These are phyloP conservation scores for Spheniscus mendiculus DNA, from an alignment of 2,113 vertebrate genomes.

Conservation along the genomic window DNA sequence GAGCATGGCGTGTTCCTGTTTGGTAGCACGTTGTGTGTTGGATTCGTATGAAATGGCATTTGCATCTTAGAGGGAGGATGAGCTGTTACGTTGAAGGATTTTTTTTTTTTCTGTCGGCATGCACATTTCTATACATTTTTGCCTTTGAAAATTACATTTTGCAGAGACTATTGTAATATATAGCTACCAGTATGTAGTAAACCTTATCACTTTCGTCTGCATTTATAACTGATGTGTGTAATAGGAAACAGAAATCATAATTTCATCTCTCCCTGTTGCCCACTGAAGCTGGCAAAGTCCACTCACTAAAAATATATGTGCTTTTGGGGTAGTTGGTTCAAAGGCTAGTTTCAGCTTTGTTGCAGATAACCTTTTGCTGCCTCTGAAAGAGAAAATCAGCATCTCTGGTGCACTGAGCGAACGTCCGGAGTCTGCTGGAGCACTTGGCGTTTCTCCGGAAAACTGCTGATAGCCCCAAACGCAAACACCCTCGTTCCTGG, in stretches of 20 bases:
- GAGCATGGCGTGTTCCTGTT: not conserved
- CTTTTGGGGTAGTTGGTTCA: not conserved
- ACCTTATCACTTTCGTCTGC: not conserved
- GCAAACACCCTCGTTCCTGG: not conserved
- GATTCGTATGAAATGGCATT: accelerated
- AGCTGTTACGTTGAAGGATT: not conserved
- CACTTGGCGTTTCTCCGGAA: not conserved
- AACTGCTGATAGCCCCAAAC: no score
- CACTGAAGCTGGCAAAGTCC: not conserved
- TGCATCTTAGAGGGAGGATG: not conserved
- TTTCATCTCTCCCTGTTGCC: not conserved
- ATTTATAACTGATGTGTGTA: not conserved
- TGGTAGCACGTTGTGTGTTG: no score
- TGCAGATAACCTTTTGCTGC: not conserved
- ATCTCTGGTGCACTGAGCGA: not conserved
- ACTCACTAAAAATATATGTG: not conserved
- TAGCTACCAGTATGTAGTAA: not conserved
- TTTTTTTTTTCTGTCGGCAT: accelerated
- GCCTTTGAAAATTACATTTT: not conserved
- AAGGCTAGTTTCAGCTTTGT: not conserved
- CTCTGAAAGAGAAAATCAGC: not conserved
- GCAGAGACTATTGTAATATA: not conserved
- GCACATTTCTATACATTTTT: not conserved
- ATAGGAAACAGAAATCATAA: not conserved
- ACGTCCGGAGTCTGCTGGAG: not conserved